phyloP scores from a whole-genome alignment of 2,113 vertebrate species.

The Gulo gulo region DNA sequence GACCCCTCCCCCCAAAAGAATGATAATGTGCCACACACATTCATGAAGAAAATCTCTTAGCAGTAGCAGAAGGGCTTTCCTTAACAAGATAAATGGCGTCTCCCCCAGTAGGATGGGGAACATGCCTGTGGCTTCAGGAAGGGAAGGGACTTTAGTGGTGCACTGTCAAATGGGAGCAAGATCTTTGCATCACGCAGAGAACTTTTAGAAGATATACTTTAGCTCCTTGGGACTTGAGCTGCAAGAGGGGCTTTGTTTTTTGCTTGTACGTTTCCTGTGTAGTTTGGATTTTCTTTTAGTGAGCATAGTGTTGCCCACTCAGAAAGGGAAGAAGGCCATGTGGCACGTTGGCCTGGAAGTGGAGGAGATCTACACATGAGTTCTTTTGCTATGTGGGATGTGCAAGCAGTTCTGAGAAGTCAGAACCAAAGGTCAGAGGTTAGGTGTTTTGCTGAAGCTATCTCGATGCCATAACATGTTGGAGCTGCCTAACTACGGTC shows the following conservation, averaged over 20 bases:
- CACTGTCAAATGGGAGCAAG: not conserved
- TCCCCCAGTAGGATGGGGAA: not conserved
- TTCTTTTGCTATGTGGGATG: not conserved
- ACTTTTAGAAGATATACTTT: not conserved
- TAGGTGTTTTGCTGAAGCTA: not conserved
- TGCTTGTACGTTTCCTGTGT: not conserved
- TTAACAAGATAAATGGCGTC: not conserved
- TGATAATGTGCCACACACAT: not conserved
- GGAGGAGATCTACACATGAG: rapidly evolving
- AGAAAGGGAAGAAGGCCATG: not conserved
- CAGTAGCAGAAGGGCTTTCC: not conserved
- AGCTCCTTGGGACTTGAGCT: not conserved
- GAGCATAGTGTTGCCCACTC: not conserved
- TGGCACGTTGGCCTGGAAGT: not conserved
- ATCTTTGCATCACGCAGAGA: too few species aligned
- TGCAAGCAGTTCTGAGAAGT: not conserved
- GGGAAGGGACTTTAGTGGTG: not conserved
- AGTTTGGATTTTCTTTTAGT: not conserved
- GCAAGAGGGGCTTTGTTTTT: not conserved
- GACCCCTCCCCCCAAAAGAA: not conserved
- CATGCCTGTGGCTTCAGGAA: not conserved
- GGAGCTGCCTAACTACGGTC: not conserved
- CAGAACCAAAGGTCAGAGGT: not conserved
- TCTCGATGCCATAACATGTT: rapidly evolving
- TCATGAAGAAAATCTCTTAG: not conserved